Base-by-base conservation (phyloP, 1,140 invertebrate genomes). In the Cotesia glomerata region DNA sequence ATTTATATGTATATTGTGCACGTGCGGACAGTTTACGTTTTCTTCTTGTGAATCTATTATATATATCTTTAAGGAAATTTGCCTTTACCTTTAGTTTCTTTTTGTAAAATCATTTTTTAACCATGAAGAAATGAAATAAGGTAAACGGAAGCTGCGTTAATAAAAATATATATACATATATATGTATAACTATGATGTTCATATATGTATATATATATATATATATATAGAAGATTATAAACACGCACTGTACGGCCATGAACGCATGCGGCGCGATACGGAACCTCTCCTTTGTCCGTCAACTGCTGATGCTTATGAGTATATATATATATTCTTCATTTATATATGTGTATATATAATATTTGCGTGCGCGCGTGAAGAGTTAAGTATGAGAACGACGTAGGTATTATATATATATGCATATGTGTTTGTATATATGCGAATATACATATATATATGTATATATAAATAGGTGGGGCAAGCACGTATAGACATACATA, bases 251-350 rank as follows among this genome's bases (percentile, higher is more conserved):
- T 26, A 72, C 52, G 70, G 63, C 70, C 70, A 45, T 72, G 70
- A 72, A 65, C 70, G 66, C 62, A 72, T 58, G 52, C 70, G 49
- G 70, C 70, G 70, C 70, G 70, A 72, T 72, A 72, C 70, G 70
- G 70, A 72, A 72, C 70, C 70, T 72, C 63, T 65, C 63, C 63
- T 72, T 72, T 72, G 70, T 72, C 45, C 70, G 54, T 72, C 62
- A 66, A 71, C 59, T 62, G 59, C 49, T 45, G 68, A 45, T 45
- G 39, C 39, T 45, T 45, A 45, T 45, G 5, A 45, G 39, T 45
- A 45, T 45, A 45, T 5, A 45, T 5, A 45, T 11, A 45, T 39
- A 8, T 39, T 26, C 26, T 26, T 26, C 26, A 39, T 39, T 32
- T 56, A 35, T 67, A 32, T 51, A 51, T 51, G 26, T 61, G n/a